A percentile compares a stretch with the other conserved stretches of the same genome.
phyloP scores from a whole-genome alignment of 2,888 invertebrate genomes.

The Ichneumon xanthorius region DNA sequence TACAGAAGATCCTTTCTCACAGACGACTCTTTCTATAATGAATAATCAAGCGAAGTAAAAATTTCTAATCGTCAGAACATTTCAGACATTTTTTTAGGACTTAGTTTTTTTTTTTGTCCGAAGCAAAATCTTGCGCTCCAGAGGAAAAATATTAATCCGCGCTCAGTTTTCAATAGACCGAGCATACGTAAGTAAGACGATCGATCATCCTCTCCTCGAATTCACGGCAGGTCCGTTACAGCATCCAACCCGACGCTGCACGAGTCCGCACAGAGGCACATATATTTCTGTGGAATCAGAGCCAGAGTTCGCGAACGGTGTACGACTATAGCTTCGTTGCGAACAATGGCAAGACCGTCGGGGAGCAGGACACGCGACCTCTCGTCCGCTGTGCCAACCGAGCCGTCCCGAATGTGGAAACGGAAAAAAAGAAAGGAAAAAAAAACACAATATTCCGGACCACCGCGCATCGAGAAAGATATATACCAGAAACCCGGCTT shows the following conservation, averaged over 20 bases:
- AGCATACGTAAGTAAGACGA: neutral
- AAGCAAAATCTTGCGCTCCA: neutral
- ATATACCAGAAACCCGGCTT: neutral
- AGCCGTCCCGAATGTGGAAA: conserved; percentile 23
- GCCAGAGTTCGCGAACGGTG: neutral
- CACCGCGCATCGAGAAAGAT: conserved; percentile 20
- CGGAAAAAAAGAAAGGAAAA: conserved; percentile 1
- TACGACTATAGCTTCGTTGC: conserved; percentile 16
- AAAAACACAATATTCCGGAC: conserved; percentile 13
- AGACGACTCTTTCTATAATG: no score
- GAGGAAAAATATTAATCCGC: neutral
- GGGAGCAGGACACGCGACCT: conserved; percentile 36
- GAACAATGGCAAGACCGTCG: conserved; percentile 51
- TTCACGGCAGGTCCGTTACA: neutral
- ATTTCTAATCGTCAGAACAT: no score
- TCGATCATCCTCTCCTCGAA: neutral
- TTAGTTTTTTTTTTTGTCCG: no score
- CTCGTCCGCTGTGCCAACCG: conserved; percentile 10
- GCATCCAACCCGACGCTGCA: neutral
- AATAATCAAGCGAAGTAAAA: no score
- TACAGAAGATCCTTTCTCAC: no score
- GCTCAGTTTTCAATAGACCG: neutral
- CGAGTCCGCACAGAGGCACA: conserved; percentile 7
- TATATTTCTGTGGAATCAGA: conserved; percentile 26
- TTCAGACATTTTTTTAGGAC: no score